Evolutionary conservation across 2,888 invertebrate species (phyloP).

Genomic region (Heliconius cydno): DNA sequence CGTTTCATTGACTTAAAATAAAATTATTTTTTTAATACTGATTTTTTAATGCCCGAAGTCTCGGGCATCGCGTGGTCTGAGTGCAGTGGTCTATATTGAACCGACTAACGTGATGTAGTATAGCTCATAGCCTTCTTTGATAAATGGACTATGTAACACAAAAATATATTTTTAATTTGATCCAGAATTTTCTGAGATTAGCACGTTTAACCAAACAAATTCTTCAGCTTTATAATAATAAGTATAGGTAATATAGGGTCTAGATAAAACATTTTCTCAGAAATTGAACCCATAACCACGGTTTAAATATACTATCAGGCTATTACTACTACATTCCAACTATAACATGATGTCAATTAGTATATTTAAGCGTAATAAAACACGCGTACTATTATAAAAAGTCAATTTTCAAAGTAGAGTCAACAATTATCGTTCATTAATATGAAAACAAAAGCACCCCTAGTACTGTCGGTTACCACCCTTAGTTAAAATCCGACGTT

Average conservation of each 20-base stretch:
- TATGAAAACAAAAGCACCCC: constrained; percentile 52
- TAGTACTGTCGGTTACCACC: constrained; percentile 42
- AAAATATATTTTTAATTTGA: no score
- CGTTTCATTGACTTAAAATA: no score
- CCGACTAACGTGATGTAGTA: no score
- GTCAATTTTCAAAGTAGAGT: constrained; percentile 35
- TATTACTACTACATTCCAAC: background rate
- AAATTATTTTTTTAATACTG: no score
- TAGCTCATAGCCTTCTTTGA: no score
- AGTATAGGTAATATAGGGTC: background rate
- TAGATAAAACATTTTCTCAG: background rate
- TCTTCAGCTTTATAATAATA: no score
- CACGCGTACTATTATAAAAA: constrained; percentile 26
- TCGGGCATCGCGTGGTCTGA: no score
- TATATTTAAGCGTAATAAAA: background rate
- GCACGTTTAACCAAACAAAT: no score
- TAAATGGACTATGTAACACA: no score
- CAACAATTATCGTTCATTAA: constrained; percentile 41
- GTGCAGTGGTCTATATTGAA: no score
- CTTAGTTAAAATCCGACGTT: constrained; percentile 63
- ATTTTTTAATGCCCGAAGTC: no score
- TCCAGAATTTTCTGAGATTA: no score
- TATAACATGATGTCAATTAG: background rate
- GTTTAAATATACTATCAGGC: background rate
- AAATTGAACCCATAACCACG: background rate